A percentile compares a stretch with the other conserved stretches of the same genome.
Evolutionary conservation across 2,888 invertebrate species (phyloP).

Genomic region (Diarsia rubi): DNA sequence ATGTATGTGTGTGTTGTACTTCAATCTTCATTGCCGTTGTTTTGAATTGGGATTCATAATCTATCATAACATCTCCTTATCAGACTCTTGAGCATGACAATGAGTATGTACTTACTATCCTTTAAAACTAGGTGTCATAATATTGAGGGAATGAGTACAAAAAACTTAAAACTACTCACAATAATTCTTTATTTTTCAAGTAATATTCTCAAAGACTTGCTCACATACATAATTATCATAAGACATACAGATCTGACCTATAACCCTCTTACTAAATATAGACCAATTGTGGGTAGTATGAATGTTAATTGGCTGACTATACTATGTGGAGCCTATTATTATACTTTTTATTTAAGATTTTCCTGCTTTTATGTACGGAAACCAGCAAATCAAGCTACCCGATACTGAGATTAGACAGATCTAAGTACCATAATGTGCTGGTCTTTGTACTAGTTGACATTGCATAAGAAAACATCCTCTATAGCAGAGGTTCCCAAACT

Average conservation of each 20-base stretch:
- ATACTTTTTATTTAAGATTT: neutral
- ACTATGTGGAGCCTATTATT: no score
- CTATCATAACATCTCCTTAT: no score
- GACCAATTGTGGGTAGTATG: slow-evolving; percentile 22
- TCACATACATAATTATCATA: slow-evolving; percentile 3
- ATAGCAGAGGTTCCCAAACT: no score
- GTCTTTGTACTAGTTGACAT: neutral
- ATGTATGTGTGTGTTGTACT: no score
- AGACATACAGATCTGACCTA: slow-evolving; percentile 6
- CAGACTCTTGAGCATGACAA: no score
- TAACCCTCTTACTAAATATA: slow-evolving; percentile 16
- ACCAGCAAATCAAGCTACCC: no score
- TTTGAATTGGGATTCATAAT: neutral
- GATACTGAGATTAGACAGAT: no score
- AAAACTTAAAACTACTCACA: neutral
- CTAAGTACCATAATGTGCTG: no score
- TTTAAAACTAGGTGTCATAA: neutral
- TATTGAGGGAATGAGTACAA: neutral
- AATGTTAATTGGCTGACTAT: slow-evolving; percentile 7
- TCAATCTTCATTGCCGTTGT: neutral
- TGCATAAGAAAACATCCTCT: neutral
- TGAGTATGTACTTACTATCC: no score
- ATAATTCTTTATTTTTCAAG: neutral
- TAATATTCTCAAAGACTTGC: neutral
- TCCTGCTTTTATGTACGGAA: neutral